Conservation (phyloP, 2,113 vertebrate species). For the Tachuris rubrigastra region DNA sequence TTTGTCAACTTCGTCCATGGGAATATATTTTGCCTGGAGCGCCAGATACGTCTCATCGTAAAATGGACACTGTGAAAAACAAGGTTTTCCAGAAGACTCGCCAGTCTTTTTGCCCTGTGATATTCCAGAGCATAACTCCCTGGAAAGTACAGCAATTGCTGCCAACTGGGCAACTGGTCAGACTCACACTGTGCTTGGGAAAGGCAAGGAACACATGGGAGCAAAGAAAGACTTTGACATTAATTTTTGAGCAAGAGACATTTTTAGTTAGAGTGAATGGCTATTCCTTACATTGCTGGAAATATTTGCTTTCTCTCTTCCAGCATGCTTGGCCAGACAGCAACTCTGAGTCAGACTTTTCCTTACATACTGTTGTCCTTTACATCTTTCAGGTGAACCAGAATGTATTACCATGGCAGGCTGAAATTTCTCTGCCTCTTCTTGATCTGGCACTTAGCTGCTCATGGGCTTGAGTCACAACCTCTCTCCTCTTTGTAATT, state of each 20-base stretch:
- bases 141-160: rapidly evolving
- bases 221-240: not conserved
- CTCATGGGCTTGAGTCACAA: not conserved
- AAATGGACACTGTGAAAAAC: not conserved
- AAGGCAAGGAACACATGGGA: not conserved
- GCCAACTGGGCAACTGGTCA: not conserved
- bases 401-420: not conserved
- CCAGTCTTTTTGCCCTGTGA: not conserved
- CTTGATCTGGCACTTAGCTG: not conserved
- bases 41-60: not conserved
- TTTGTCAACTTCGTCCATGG: rapidly evolving
- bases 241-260: not conserved
- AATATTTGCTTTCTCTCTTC: not conserved
- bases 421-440: not conserved
- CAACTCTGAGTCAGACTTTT: not conserved
- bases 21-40: not conserved
- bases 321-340: not conserved
- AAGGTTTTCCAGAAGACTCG: not conserved
- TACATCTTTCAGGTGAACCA: not conserved
- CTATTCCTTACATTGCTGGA: not conserved
- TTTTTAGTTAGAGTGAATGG: not conserved
- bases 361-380: not conserved
- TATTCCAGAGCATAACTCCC: not conserved
- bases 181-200: not conserved
- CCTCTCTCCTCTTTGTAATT: not conserved